Evolutionary conservation across 2,888 invertebrate genomes (phyloP).

Genomic region (Exocentrus adspersus): DNA sequence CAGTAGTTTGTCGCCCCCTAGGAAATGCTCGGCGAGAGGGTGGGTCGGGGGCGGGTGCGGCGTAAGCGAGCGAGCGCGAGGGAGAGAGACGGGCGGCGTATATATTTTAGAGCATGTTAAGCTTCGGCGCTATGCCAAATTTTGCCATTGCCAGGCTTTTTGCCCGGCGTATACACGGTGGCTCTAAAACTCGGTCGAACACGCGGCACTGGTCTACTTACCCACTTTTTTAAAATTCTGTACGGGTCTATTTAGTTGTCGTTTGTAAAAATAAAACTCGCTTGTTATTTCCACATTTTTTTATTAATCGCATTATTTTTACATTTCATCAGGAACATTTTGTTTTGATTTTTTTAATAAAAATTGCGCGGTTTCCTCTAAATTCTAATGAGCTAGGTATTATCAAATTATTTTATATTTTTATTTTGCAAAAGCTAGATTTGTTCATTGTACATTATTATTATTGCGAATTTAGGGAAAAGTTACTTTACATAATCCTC

Average conservation of each 20-base stretch:
- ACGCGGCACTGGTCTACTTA: background rate
- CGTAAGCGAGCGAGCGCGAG: background rate
- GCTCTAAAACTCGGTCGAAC: no score
- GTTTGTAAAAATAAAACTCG: conserved; percentile 3
- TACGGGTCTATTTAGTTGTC: background rate
- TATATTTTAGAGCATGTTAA: conserved; percentile 48
- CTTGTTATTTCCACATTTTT: conserved; percentile 41
- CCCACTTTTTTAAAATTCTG: background rate
- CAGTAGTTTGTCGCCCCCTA: conserved; percentile 44
- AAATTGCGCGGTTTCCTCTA: conserved; percentile 49
- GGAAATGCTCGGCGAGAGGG: conserved; percentile 33
- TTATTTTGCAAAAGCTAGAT: conserved; percentile 50
- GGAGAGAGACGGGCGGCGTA: conserved; percentile 33
- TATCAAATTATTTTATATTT: conserved; percentile 45
- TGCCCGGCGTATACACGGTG: conserved; percentile 25
- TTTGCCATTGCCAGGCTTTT: conserved; percentile 50
- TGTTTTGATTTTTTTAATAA: conserved; percentile 50
- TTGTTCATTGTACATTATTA: conserved; percentile 49
- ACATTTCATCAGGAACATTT: conserved; percentile 52
- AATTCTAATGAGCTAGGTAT: conserved; percentile 50
- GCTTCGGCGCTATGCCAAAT: conserved; percentile 49
- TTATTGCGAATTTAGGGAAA: conserved; percentile 33
- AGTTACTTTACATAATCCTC: conserved; percentile 15
- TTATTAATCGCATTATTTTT: conserved; percentile 48
- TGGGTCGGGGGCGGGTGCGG: background rate